These are phyloP conservation scores for Enteromius mattozi DNA, from an alignment of 2,797 vertebrate species.

Conservation along the genomic window DNA sequence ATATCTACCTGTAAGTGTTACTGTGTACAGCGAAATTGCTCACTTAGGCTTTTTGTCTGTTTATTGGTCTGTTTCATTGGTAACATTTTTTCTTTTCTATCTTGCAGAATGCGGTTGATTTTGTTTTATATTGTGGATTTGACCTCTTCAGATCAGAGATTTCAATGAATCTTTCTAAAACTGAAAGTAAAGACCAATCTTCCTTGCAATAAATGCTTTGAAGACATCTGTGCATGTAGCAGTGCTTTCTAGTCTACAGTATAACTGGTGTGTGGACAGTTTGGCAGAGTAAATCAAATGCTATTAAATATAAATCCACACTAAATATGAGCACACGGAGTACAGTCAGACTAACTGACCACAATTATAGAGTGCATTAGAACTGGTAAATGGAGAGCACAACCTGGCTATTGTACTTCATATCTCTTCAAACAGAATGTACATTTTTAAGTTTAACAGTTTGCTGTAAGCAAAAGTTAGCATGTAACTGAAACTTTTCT, in stretches of 20 bases:
- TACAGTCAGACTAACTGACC: background rate
- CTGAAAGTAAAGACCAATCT: background rate
- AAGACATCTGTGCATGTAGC: background rate
- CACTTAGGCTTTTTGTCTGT: background rate
- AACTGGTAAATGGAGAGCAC: background rate
- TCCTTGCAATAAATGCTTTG: background rate
- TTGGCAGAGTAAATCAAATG: background rate
- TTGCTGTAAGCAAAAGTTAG: too few relatives aligned
- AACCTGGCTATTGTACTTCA: too few relatives aligned
- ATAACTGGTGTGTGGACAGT: background rate
- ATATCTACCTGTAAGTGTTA: constrained; percentile 7
- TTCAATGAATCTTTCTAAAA: too few relatives aligned
- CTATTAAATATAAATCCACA: background rate
- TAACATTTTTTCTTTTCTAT: background rate
- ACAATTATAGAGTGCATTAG: background rate
- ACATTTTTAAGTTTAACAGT: too few relatives aligned
- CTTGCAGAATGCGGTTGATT: background rate
- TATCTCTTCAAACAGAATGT: too few relatives aligned
- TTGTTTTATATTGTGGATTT: background rate
- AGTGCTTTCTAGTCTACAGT: background rate
- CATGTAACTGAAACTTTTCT: background rate
- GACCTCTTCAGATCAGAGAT: background rate
- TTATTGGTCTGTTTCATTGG: background rate
- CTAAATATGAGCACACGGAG: too few relatives aligned
- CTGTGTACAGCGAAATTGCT: background rate